Base-by-base conservation (phyloP, 2,888 invertebrate genomes). In the Xanthia togata region DNA sequence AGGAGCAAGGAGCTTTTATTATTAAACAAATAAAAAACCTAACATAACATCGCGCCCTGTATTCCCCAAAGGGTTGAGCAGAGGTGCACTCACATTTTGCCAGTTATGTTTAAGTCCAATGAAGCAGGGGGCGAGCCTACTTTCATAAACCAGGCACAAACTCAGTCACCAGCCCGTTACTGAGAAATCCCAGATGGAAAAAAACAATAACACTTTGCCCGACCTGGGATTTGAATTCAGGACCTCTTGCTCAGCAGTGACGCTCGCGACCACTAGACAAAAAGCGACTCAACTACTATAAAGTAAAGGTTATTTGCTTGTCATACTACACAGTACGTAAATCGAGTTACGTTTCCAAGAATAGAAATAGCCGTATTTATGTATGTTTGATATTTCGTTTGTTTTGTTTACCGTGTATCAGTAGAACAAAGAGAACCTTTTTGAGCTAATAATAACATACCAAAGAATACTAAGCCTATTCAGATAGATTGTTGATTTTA, bases 391-490 rank as follows among this genome's bases (percentile, higher is more conserved):
- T 31, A 47, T 71, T 62, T 62, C 1, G 11, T 77, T 50, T 74
- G 14, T 38, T 80, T 80, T 62, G 20, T 62, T 35, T 20, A 31
- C 9, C 20, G 12, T 26, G 6, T 26, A 57, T 72, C 11, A 53
- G 55, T 31, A 62, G 20, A 80, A 73, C 62, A 80, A 72, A 63
- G 6, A n/a, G 12, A 38, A 47, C 20, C 38, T n/a, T 53, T 62
- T 62, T 38, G 3, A 53, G 73, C 14, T 31, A 63, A 63, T 70
- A 63, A 47, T 53, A 73, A 38, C 35, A 38, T 38, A 41, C 35
- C 14, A 55, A 44, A 31, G 12, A 47, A 31, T 53, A 73, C 44
- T 31, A 53, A 35, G 20, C 26, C 26, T 17, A 9, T 17, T 2
- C 1, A n/a, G 12, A 55, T 31, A 17, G 38, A 14, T 47, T 50